These are phyloP conservation scores for Argynnis bischoffii DNA, from an alignment of 2,888 invertebrate genomes.

Conservation along the genomic window DNA sequence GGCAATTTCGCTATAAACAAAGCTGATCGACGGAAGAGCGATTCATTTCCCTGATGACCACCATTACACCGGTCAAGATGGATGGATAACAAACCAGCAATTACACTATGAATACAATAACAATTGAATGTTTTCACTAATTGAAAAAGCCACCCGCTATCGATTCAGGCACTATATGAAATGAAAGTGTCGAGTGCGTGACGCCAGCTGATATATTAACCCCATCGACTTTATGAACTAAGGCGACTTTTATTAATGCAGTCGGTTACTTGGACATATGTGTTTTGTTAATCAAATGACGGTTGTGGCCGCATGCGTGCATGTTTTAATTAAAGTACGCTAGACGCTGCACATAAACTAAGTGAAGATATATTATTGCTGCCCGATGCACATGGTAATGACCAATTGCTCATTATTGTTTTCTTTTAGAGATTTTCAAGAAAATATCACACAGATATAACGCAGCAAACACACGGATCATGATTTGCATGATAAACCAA, in stretches of 20 bases:
- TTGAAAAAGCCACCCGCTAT: conserved; percentile 76
- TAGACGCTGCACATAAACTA: conserved; percentile 18
- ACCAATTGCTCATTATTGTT: neutral
- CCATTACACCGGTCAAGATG: conserved; percentile 79
- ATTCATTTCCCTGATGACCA: conserved; percentile 79
- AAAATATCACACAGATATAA: no score
- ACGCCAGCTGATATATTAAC: conserved; percentile 71
- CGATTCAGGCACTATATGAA: conserved; percentile 79
- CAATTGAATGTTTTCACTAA: conserved; percentile 79
- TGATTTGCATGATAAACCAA: no score
- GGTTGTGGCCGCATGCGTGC: conserved; percentile 23
- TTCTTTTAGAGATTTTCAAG: no score
- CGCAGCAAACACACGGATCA: no score
- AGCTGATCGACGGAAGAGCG: conserved; percentile 56
- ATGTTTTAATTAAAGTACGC: conserved; percentile 36
- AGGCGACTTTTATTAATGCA: conserved; percentile 75
- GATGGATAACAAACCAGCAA: conserved; percentile 78
- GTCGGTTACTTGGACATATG: conserved; percentile 57
- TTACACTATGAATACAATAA: conserved; percentile 79
- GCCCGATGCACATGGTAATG: neutral
- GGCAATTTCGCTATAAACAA: conserved; percentile 67
- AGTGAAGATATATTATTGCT: conserved; percentile 11
- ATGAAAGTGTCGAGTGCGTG: conserved; percentile 72
- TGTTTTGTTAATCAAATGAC: conserved; percentile 59
- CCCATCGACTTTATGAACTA: conserved; percentile 73